Evolutionary conservation across 2,797 vertebrate genomes (phyloP).

Genomic region (Chaetophractus vellerosus): DNA sequence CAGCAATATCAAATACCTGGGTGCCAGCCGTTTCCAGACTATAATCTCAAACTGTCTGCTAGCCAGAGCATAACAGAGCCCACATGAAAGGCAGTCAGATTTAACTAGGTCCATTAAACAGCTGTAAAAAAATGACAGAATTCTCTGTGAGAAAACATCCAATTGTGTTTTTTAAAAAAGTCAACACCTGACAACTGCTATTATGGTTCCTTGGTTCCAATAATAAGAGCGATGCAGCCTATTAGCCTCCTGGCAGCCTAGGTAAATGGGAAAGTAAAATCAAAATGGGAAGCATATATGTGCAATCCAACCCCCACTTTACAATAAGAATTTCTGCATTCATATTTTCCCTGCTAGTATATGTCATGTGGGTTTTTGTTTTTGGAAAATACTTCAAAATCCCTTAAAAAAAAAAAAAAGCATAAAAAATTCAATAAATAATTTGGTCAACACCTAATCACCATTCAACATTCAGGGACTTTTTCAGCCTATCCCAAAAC

Average conservation of each 20-base stretch:
- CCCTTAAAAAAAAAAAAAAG: background rate
- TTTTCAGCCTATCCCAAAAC: conserved; percentile 31
- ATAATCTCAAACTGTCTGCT: conserved; percentile 1
- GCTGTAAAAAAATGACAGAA: background rate
- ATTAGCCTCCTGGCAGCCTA: background rate
- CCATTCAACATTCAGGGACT: background rate
- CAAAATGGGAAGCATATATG: background rate
- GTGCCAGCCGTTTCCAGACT: background rate
- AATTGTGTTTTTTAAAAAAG: background rate
- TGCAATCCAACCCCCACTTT: background rate
- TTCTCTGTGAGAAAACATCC: conserved; percentile 22
- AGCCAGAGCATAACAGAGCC: background rate
- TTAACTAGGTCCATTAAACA: background rate
- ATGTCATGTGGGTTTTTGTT: background rate
- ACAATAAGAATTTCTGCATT: background rate
- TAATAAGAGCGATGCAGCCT: conserved; percentile 7
- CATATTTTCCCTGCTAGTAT: background rate
- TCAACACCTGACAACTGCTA: conserved; percentile 17
- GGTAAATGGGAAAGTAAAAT: conserved; percentile 31
- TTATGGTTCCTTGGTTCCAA: background rate
- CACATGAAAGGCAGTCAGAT: background rate
- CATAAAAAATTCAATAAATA: conserved; percentile 3
- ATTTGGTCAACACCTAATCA: conserved; percentile 41
- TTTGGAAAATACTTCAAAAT: conserved; percentile 36
- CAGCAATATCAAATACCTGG: conserved; percentile 1